Evolutionary conservation across 1,140 invertebrate species (phyloP).

Genomic region (Leptopilina boulardi): DNA sequence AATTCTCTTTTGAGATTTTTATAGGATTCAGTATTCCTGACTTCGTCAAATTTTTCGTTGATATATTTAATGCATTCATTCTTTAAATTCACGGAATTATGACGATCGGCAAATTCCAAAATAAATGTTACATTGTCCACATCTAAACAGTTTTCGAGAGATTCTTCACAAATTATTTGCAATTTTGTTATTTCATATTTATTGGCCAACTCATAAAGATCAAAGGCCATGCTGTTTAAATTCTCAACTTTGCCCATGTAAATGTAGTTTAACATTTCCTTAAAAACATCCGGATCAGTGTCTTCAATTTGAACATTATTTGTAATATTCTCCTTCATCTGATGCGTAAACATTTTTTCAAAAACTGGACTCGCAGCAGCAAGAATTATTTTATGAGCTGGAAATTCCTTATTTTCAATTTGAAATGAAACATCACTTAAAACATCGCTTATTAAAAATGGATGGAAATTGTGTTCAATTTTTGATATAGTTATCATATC

Average conservation of each 20-base stretch:
- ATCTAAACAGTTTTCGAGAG: neutral
- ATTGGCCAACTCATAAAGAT: constrained; percentile 71
- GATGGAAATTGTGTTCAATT: neutral
- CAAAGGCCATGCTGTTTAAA: constrained; percentile 73
- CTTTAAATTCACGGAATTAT: neutral
- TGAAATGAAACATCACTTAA: constrained; percentile 24
- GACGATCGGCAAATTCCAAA: neutral
- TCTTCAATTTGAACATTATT: constrained; percentile 79
- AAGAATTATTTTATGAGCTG: constrained; percentile 45
- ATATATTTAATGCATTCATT: neutral
- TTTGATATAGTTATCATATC: neutral
- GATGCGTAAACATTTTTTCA: constrained; percentile 79
- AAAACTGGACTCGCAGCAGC: constrained; percentile 78
- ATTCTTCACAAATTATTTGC: neutral
- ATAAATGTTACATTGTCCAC: neutral
- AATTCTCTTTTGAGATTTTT: neutral
- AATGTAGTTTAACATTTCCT: constrained; percentile 81
- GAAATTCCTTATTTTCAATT: constrained; percentile 21
- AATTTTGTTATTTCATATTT: constrained; percentile 61
- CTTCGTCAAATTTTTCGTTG: neutral
- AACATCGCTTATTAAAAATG: neutral
- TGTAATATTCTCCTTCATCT: constrained; percentile 77
- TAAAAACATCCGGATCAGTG: constrained; percentile 79
- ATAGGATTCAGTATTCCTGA: neutral
- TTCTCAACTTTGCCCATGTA: constrained; percentile 81